Conservation (phyloP, 2,113 vertebrate genomes). For the Pongo abelii region DNA sequence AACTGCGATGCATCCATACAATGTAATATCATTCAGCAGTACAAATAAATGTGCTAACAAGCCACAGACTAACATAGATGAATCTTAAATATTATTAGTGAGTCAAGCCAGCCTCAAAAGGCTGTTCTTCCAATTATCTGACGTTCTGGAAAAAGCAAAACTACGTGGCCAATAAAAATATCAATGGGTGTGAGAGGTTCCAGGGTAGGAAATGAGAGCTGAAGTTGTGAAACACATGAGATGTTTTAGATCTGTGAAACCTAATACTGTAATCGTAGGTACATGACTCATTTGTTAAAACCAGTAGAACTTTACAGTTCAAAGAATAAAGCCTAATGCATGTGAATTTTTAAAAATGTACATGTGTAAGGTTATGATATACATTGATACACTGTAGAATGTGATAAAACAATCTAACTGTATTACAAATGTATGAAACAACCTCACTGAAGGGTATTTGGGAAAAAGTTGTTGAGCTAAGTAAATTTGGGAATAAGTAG, state of each 20-base stretch:
- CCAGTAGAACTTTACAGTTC: not conserved
- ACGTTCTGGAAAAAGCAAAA: not conserved
- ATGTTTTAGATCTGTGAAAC: not conserved
- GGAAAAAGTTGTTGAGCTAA: too few relatives aligned
- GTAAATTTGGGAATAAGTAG: not conserved
- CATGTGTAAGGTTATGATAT: not conserved
- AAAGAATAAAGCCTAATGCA: not conserved
- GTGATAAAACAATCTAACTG: not conserved
- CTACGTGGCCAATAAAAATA: not conserved
- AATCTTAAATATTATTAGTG: not conserved
- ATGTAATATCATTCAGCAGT: not conserved
- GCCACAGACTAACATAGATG: not conserved
- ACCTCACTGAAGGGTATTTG: not conserved
- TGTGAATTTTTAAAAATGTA: not conserved
- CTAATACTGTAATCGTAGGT: not conserved
- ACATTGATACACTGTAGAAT: not conserved
- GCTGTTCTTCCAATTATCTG: not conserved
- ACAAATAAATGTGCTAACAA: not conserved
- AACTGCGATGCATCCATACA: not conserved
- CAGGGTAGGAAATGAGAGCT: not conserved
- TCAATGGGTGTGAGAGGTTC: not conserved
- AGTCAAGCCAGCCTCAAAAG: not conserved
- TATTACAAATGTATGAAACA: not conserved
- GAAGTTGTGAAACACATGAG: not conserved
- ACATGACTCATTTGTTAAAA: not conserved